Conservation (phyloP, 1,140 invertebrate genomes). For the Drosophila bocki region DNA sequence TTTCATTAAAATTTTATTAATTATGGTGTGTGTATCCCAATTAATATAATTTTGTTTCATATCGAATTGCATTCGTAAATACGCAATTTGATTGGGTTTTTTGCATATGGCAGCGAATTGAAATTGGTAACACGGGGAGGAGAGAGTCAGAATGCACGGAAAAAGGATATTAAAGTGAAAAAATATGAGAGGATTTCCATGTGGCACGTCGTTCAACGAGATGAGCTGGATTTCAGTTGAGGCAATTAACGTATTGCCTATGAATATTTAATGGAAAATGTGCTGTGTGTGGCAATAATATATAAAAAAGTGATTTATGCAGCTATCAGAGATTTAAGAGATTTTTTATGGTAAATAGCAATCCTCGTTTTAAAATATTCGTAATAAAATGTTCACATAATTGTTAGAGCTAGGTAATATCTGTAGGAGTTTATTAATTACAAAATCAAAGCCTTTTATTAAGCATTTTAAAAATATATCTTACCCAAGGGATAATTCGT, state of each 20-base stretch:
- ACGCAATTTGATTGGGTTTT: conserved; percentile 8
- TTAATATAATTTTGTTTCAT: conserved; percentile 21
- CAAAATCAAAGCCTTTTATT: no score
- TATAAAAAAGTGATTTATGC: not conserved
- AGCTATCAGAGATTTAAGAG: not conserved
- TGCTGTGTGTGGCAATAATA: not conserved
- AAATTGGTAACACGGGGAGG: conserved; percentile 7
- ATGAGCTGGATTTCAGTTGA: not conserved
- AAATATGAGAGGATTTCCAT: conserved; percentile 7
- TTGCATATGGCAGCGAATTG: conserved; percentile 9
- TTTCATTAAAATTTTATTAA: conserved; percentile 54
- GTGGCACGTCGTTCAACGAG: not conserved
- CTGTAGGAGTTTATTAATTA: not conserved
- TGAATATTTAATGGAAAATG: conserved; percentile 3
- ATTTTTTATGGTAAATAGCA: not conserved
- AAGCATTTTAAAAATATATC: not conserved
- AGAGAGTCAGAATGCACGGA: not conserved
- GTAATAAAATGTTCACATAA: no score
- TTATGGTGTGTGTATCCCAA: conserved; percentile 18
- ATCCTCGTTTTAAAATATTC: not conserved
- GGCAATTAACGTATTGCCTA: conserved; percentile 16
- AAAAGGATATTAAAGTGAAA: not conserved
- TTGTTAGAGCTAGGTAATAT: not conserved
- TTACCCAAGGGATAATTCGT: not conserved
- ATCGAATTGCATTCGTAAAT: conserved; percentile 30